phyloP scores from a whole-genome alignment of 2,888 invertebrate species.

The Muscina levida region DNA sequence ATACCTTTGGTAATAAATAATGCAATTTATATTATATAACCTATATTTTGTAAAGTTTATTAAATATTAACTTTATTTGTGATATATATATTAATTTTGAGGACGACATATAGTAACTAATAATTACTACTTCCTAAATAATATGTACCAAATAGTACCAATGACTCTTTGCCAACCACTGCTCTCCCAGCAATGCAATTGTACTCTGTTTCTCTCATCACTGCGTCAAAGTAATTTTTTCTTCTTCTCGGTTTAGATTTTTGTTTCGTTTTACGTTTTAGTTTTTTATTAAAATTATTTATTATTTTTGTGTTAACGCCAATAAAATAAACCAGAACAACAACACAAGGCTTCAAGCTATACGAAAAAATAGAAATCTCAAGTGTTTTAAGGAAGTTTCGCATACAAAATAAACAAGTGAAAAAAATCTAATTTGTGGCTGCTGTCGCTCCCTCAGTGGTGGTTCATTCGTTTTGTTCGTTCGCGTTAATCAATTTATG shows the following conservation, averaged over 20 bases:
- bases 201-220: constrained; percentile 34
- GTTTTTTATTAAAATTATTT: constrained; percentile 57
- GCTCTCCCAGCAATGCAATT: constrained; percentile 23
- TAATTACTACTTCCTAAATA: too few relatives aligned
- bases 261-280: constrained; percentile 56
- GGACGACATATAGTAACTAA: too few relatives aligned
- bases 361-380: constrained; percentile 15
- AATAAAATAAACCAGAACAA: constrained; percentile 32
- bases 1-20: too few relatives aligned
- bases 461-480: background rate
- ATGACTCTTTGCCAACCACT: background rate
- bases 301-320: constrained; percentile 52
- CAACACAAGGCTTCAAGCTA: constrained; percentile 10
- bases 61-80: too few relatives aligned
- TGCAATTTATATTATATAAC: too few relatives aligned
- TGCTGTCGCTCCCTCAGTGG: constrained; percentile 31
- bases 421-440: constrained; percentile 48
- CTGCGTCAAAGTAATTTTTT: constrained; percentile 27
- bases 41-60: too few relatives aligned
- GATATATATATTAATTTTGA: too few relatives aligned
- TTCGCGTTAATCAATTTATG: constrained; percentile 56
- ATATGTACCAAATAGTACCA: too few relatives aligned
- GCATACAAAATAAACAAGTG: constrained; percentile 29
- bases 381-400: constrained; percentile 19
- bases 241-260: constrained; percentile 52